Evolutionary conservation across 2,113 vertebrate genomes (phyloP).

Genomic region (Thermophis baileyi): DNA sequence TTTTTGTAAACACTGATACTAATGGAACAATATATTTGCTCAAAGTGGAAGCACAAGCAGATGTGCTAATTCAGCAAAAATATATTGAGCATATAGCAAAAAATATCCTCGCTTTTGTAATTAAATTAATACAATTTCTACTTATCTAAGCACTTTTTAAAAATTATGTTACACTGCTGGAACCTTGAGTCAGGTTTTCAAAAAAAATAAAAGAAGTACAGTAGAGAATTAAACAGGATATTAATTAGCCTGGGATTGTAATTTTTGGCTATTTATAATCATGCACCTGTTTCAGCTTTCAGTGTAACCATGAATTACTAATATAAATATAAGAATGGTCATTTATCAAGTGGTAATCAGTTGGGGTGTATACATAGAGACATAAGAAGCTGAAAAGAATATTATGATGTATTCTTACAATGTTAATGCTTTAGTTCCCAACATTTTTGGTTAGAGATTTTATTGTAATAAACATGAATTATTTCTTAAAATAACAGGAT

Average conservation of each 20-base stretch:
- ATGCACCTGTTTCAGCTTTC: background rate
- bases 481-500: background rate
- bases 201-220: background rate
- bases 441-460: background rate
- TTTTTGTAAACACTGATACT: background rate
- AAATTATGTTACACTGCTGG: constrained; percentile 21
- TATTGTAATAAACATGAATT: background rate
- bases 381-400: background rate
- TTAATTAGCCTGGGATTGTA: background rate
- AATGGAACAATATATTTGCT: constrained; percentile 19
- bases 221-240: background rate
- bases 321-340: background rate
- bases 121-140: constrained; percentile 37
- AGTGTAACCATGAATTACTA: background rate
- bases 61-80: constrained; percentile 37
- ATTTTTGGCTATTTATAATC: background rate
- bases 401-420: background rate
- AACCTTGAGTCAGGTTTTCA: background rate
- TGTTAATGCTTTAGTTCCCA: background rate
- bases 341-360: background rate
- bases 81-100: constrained; percentile 27
- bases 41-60: constrained; percentile 15
- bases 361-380: background rate
- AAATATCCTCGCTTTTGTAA: constrained; percentile 31
- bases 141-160: constrained; percentile 31